Evolutionary conservation across 2,888 invertebrate genomes (phyloP).

Genomic region (Andrena haemorrhoa): DNA sequence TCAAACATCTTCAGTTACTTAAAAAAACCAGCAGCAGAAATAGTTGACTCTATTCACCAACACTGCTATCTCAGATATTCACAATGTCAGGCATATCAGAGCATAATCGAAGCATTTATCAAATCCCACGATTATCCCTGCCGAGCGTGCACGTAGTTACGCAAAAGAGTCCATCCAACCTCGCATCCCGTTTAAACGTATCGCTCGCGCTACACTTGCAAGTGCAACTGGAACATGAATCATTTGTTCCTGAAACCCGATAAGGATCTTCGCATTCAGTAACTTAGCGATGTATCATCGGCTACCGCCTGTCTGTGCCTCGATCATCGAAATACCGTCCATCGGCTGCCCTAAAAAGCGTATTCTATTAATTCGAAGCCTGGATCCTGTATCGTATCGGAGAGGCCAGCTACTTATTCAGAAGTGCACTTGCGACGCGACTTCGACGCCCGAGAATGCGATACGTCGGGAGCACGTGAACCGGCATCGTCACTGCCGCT

Average conservation of each 20-base stretch:
- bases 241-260: slow-evolving; percentile 16
- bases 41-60: too few species aligned
- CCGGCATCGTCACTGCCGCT: slow-evolving; percentile 48
- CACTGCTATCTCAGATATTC: too few species aligned
- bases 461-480: slow-evolving; percentile 47
- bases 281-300: slow-evolving; percentile 4
- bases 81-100: too few species aligned
- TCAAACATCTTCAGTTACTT: not conserved
- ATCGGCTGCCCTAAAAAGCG: not conserved
- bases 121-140: too few species aligned
- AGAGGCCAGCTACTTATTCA: slow-evolving; percentile 1
- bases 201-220: not conserved
- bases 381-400: not conserved
- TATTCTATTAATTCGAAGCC: slow-evolving; percentile 14
- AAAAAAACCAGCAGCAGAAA: not conserved
- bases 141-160: not conserved
- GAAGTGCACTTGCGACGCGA: not conserved
- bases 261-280: slow-evolving; percentile 1
- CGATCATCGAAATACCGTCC: not conserved
- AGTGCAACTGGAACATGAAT: not conserved
- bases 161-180: not conserved
- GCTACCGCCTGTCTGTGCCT: too few species aligned
- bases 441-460: slow-evolving; percentile 1
- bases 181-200: slow-evolving; percentile 8
- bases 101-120: too few species aligned